A percentile compares a stretch with the other conserved stretches of the same genome.
Evolutionary conservation across 2,888 invertebrate genomes (phyloP).

Genomic region (Hymenopus coronatus): DNA sequence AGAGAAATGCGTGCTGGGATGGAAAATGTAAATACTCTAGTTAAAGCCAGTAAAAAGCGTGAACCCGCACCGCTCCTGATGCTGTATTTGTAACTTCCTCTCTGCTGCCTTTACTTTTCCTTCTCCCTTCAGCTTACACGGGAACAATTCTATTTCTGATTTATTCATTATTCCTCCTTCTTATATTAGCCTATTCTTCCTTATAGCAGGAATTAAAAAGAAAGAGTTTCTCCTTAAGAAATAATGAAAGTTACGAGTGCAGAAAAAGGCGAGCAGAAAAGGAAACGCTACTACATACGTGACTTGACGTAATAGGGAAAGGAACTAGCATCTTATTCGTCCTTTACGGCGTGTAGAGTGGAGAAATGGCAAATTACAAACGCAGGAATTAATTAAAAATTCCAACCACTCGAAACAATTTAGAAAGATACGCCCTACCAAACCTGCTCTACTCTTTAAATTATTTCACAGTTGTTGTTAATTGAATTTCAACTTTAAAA

Average conservation of each 20-base stretch:
- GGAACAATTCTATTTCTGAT: not conserved
- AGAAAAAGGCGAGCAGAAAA: not conserved
- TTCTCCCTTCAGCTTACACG: not conserved
- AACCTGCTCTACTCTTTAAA: not conserved
- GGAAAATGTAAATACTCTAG: not conserved
- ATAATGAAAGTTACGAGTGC: not conserved
- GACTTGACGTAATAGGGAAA: not conserved
- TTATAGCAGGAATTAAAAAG: not conserved
- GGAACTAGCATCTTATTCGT: not conserved
- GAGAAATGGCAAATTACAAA: not conserved
- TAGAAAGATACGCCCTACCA: not conserved
- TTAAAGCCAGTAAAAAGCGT: not conserved
- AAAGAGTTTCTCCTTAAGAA: not conserved
- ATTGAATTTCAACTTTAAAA: not conserved
- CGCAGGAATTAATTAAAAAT: not conserved
- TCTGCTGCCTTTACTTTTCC: not conserved
- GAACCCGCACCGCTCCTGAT: not conserved
- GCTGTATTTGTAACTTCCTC: not conserved
- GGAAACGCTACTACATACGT: not conserved
- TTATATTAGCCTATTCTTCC: not conserved
- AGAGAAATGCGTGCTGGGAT: not conserved
- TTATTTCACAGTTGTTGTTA: not conserved
- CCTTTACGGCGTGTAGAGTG: not conserved
- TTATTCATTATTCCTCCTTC: not conserved
- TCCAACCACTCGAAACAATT: not conserved